Evolutionary conservation across 1,140 invertebrate genomes (phyloP).

Genomic region (Araneus ventricosus): DNA sequence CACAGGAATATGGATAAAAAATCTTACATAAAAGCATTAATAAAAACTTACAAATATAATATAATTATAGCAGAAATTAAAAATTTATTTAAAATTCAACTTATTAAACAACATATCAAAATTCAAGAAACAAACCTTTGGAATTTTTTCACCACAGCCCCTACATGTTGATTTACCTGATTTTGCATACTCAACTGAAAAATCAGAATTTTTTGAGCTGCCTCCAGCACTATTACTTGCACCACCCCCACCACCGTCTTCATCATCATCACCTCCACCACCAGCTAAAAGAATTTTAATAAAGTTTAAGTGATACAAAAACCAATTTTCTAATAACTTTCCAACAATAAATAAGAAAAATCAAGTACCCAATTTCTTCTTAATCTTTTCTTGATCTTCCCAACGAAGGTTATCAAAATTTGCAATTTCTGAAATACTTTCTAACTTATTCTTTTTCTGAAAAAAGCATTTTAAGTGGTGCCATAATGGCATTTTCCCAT

Average conservation of each 20-base stretch:
- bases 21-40: not conserved
- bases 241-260: not conserved
- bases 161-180: constrained; percentile 89
- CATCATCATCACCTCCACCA: not conserved
- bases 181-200: constrained; percentile 92
- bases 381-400: constrained; percentile 88
- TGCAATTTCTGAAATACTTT: constrained; percentile 88
- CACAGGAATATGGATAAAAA: too few species aligned
- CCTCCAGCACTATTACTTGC: not conserved
- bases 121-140: constrained; percentile 84
- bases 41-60: not conserved
- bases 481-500: constrained; percentile 95
- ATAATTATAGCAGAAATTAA: too few species aligned
- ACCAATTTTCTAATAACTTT: too few species aligned
- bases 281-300: not conserved
- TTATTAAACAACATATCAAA: not conserved
- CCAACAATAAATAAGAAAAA: not conserved
- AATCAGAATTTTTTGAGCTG: constrained; percentile 83
- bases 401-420: constrained; percentile 89
- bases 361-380: not conserved
- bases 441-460: constrained; percentile 86
- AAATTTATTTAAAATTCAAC: too few species aligned
- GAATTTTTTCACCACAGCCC: constrained; percentile 92
- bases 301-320: too few species aligned
- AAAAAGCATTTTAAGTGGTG: constrained; percentile 95